Evolutionary conservation across 2,113 vertebrate genomes (phyloP).

Genomic region (Theristicus caerulescens): DNA sequence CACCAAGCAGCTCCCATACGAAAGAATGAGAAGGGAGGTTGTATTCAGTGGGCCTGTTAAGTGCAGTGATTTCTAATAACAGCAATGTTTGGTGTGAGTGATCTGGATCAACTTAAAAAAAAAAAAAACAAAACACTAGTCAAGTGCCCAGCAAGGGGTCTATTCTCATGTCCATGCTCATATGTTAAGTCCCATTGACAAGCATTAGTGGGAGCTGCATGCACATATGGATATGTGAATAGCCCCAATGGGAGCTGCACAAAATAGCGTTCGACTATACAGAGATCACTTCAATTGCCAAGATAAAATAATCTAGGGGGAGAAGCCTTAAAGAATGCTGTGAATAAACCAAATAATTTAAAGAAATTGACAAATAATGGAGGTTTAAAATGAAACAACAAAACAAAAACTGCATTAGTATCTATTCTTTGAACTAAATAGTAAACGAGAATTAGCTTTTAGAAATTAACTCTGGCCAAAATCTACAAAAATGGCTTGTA

Average conservation of each 20-base stretch:
- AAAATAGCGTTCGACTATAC: neutral
- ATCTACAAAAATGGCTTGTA: neutral
- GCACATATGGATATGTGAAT: constrained; percentile 44
- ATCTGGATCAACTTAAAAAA: constrained; percentile 33
- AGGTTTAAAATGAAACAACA: neutral
- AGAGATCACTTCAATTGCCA: neutral
- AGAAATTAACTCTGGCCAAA: neutral
- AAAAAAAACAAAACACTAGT: constrained; percentile 36
- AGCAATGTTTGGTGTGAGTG: neutral
- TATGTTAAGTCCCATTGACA: constrained; percentile 54
- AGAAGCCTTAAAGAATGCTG: neutral
- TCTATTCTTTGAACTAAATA: neutral
- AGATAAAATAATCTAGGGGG: neutral
- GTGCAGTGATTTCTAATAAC: constrained; percentile 29
- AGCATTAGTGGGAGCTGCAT: constrained; percentile 41
- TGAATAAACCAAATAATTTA: neutral
- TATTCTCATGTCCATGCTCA: constrained; percentile 52
- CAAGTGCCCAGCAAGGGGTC: constrained; percentile 53
- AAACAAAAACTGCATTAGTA: neutral
- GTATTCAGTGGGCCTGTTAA: neutral
- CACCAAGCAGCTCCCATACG: neutral
- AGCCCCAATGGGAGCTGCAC: constrained; percentile 39
- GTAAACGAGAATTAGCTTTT: neutral
- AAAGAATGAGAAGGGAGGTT: neutral
- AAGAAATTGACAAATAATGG: neutral